Percentiles rank a stretch among this genome's conserved stretches.
Evolutionary conservation across 2,888 invertebrate genomes (phyloP).

Genomic region (Eledone cirrhosa): DNA sequence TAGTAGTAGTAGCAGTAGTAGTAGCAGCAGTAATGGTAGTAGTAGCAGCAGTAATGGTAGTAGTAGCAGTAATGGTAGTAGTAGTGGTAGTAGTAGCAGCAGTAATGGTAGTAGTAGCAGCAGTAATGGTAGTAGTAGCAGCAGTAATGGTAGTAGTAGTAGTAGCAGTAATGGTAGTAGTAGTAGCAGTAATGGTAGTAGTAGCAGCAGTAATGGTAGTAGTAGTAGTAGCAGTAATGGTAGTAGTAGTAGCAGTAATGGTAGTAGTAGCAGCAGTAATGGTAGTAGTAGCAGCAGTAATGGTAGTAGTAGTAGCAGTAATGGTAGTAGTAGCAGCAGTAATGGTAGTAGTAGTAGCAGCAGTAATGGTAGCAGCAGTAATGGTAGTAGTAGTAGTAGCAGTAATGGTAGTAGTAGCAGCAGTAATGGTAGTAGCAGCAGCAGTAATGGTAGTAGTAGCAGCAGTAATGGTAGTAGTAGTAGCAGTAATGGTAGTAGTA

Average conservation of each 20-base stretch:
- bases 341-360: slow-evolving; percentile 9
- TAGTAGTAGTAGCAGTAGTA: slow-evolving; percentile 12
- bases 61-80: slow-evolving; percentile 8
- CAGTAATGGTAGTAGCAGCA: no score
- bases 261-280: slow-evolving; percentile 13
- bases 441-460: no score
- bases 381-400: slow-evolving; percentile 8
- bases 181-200: slow-evolving; percentile 8
- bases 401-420: slow-evolving; percentile 8
- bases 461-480: no score
- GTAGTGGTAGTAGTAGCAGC: slow-evolving; percentile 3
- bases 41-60: background rate
- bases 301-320: no score
- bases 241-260: background rate
- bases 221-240: slow-evolving; percentile 7
- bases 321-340: slow-evolving; percentile 7
- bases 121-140: background rate
- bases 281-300: slow-evolving; percentile 8
- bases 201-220: slow-evolving; percentile 7
- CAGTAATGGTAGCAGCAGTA: slow-evolving; percentile 3
- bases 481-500: no score
- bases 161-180: slow-evolving; percentile 9
- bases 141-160: background rate
- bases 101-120: no score
- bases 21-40: slow-evolving; percentile 1